Conservation (phyloP, 2,797 vertebrate genomes). For the Prunella strophiata region DNA sequence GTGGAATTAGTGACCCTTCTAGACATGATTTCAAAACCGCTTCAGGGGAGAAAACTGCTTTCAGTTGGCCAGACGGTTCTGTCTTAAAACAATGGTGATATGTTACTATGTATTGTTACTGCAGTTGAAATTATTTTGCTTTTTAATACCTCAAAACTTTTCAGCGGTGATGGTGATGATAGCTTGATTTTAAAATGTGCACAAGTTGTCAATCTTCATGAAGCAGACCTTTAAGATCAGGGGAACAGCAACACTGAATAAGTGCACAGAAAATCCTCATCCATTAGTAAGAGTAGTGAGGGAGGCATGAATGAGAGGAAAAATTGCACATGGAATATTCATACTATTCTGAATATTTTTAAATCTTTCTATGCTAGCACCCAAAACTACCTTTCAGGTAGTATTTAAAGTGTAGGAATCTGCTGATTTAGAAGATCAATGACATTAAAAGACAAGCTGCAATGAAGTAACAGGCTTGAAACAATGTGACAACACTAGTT, state of each 20-base stretch:
- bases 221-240: background rate
- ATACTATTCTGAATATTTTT: background rate
- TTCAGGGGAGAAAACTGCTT: constrained; percentile 35
- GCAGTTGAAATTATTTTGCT: background rate
- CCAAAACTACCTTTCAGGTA: background rate
- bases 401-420: background rate
- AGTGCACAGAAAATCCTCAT: background rate
- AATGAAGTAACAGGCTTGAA: background rate
- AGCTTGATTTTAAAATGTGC: background rate
- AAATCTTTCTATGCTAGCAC: background rate
- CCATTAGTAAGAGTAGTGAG: background rate
- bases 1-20: constrained; percentile 40
- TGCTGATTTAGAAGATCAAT: background rate
- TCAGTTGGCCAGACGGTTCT: background rate
- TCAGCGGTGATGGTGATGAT: background rate
- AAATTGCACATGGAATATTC: background rate
- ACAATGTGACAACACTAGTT: background rate
- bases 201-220: background rate
- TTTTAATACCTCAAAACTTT: background rate
- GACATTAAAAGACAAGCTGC: background rate
- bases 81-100: background rate
- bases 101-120: background rate
- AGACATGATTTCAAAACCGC: background rate
- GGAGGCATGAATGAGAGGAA: background rate
- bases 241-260: background rate